Evolutionary conservation across 2,113 vertebrate species (phyloP).

Genomic region (Cyphotilapia sp.): DNA sequence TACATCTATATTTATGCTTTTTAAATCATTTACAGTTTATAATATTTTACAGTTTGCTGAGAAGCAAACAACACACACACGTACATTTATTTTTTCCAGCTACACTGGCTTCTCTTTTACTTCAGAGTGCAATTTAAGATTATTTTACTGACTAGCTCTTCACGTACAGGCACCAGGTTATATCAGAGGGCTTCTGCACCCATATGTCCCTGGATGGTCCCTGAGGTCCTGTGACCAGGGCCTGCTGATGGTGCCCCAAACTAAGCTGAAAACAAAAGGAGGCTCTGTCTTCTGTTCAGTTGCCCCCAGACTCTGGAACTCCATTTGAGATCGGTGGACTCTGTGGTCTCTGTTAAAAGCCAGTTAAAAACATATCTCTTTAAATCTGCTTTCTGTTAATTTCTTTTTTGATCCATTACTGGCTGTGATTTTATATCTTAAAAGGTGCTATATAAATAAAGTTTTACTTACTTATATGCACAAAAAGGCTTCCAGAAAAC

Average conservation of each 20-base stretch:
- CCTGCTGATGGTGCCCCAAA: background rate
- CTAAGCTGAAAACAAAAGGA: background rate
- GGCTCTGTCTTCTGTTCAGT: background rate
- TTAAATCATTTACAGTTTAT: background rate
- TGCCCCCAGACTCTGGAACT: background rate
- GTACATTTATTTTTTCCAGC: background rate
- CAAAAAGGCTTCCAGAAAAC: background rate
- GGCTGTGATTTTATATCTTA: background rate
- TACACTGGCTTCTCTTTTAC: background rate
- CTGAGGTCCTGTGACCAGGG: background rate
- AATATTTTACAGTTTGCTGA: background rate
- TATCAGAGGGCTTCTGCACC: background rate
- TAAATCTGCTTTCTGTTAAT: background rate
- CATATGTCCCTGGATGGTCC: fast-evolving
- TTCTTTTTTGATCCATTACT: background rate
- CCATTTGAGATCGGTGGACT: fast-evolving
- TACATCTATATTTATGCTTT: background rate
- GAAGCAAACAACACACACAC: background rate
- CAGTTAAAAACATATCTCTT: background rate
- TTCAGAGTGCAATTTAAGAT: background rate
- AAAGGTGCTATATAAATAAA: background rate
- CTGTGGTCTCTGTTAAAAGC: background rate
- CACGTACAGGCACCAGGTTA: background rate
- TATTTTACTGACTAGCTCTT: background rate
- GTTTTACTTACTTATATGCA: background rate